phyloP scores from a whole-genome alignment of 35 echinoderm and acorn worm genomes.

The Heliocidaris tuberculata region DNA sequence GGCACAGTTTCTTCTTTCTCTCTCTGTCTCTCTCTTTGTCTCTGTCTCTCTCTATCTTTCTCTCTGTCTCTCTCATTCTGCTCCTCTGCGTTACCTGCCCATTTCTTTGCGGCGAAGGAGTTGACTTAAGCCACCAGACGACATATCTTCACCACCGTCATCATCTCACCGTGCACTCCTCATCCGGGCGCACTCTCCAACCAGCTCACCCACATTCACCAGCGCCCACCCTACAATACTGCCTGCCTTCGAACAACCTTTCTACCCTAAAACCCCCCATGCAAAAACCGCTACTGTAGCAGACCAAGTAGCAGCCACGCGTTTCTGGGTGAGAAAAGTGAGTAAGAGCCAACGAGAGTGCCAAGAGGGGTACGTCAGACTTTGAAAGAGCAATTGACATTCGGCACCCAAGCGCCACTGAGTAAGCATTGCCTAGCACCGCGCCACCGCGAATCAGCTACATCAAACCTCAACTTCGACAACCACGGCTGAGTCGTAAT shows the following conservation, averaged over 20 bases:
- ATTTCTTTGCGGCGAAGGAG: not conserved
- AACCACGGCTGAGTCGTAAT: not conserved
- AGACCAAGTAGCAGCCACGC: not conserved
- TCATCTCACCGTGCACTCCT: not conserved
- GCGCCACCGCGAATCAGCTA: not conserved
- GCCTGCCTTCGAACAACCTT: too few species aligned
- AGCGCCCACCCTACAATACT: too few species aligned
- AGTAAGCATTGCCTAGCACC: not conserved
- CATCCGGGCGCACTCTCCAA: not conserved
- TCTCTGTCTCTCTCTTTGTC: not conserved
- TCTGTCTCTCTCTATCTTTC: not conserved
- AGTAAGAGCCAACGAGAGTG: not conserved
- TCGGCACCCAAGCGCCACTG: not conserved
- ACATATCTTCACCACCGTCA: not conserved
- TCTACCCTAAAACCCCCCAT: not conserved
- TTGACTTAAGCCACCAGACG: not conserved
- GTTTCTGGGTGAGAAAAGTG: not conserved
- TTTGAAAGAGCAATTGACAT: not conserved
- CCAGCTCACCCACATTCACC: not conserved
- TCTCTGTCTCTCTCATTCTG: not conserved
- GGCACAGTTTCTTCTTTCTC: not conserved
- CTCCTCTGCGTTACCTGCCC: not conserved
- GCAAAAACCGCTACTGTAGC: not conserved
- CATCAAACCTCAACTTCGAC: not conserved
- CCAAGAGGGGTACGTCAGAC: not conserved